Percentiles rank a stretch among this genome's conserved stretches.
Conservation (phyloP, 1,140 invertebrate genomes). For the Helicoverpa zea region DNA sequence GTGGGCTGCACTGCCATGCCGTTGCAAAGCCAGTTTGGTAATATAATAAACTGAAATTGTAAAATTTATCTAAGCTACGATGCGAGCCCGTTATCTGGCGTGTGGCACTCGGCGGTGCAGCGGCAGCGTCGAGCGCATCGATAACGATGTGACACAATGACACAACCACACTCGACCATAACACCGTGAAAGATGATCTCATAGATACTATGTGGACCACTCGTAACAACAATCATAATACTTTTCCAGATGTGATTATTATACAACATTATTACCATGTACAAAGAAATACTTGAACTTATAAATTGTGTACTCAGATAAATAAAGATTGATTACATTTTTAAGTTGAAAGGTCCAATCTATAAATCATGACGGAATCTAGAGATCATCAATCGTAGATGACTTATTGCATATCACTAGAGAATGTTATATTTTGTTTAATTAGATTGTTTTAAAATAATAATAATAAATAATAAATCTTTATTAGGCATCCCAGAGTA, state of each 20-base stretch:
- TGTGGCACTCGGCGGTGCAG: constrained; percentile 63
- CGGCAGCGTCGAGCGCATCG: constrained; percentile 63
- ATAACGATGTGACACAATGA: constrained; percentile 59
- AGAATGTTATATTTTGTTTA: constrained; percentile 44
- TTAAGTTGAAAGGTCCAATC: constrained; percentile 55
- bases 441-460: constrained; percentile 36
- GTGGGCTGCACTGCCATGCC: constrained; percentile 60
- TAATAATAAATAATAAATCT: too few relatives aligned
- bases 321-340: constrained; percentile 53
- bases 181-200: constrained; percentile 51
- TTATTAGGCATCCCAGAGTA: too few relatives aligned
- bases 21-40: constrained; percentile 65
- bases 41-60: constrained; percentile 73
- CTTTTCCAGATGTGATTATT: constrained; percentile 51
- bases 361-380: constrained; percentile 57
- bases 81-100: constrained; percentile 72
- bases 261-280: constrained; percentile 14
- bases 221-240: constrained; percentile 27
- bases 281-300: constrained; percentile 20
- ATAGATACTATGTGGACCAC: constrained; percentile 29
- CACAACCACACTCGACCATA: constrained; percentile 46
- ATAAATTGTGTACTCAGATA: constrained; percentile 55
- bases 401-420: constrained; percentile 13
- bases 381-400: constrained; percentile 24
- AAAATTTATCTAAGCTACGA: constrained; percentile 74